Base-by-base conservation (phyloP, 2,113 vertebrate species). In the Engraulis encrasicolus region DNA sequence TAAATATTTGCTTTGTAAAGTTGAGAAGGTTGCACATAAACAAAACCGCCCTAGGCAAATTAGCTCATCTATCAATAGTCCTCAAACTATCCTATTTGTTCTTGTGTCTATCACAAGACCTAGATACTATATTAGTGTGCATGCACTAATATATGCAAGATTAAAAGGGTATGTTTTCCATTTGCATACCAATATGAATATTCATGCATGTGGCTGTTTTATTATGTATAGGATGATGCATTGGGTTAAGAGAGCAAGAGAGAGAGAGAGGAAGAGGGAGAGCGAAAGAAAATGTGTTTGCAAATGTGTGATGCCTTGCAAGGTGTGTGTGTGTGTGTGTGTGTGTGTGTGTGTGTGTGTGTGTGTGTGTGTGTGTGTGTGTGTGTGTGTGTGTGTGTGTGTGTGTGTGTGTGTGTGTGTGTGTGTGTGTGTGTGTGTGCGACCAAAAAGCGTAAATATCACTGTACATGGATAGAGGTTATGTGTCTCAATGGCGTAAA, bases 291-390 rank as follows among this genome's bases (percentile, higher is more conserved):
- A 58, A 7, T 6, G 19, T n/a, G 19, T n/a, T 58, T n/a, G 54
- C 23, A 6, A n/a, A 58, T 19, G 54, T 58, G 19, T n/a, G 20
- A 23, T 58, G 54, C 23, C 19, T n/a, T 58, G 17, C 20, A 54
- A 17, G n/a, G 31, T 81, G 11, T 82, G 14, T 83, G n/a, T 40
- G 11, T 79, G 23, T 71, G 58, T 74, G 54, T 50, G 27, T 50
- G 48, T 78, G 78, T 49, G 71, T 84, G 23, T 66, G 49, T 87
- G 61, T 84, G n/a, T 27, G 38, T 71, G 81, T 71, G 37, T 82
- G 81, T 38, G 50, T 58, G 50, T 58, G 80, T 27, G 78, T 79
- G 78, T 40, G 78, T 74, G 66, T 27, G 66, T 74, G 66, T 6
- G 66, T 71, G 3, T 82, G 48, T 52, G 50, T 52, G 12, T 52